Conservation (phyloP, 35 echinoderm and acorn worm species). For the Ophiothrix spiculata region DNA sequence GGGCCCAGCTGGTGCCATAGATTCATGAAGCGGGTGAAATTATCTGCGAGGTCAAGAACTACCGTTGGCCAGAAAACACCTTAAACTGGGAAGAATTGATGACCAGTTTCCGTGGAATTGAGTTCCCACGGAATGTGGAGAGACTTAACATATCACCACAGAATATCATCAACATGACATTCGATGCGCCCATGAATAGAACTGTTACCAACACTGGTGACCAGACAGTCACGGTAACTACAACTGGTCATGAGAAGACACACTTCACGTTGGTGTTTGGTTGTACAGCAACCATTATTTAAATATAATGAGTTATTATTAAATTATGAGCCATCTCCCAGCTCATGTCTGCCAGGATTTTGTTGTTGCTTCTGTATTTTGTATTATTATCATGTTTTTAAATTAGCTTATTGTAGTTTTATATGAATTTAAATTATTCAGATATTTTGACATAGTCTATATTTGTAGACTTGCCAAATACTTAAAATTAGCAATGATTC, state of each 20-base stretch:
- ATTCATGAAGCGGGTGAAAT: too few species aligned
- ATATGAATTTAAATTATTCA: too few species aligned
- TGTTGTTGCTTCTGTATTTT: too few species aligned
- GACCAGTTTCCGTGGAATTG: background rate
- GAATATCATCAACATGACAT: background rate
- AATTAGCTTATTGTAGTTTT: too few species aligned
- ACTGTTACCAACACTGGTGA: background rate
- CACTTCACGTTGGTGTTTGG: conserved; percentile 3
- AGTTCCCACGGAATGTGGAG: background rate
- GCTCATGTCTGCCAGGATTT: too few species aligned
- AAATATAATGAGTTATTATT: too few species aligned
- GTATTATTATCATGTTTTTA: too few species aligned
- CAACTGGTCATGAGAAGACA: conserved; percentile 18
- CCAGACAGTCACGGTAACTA: background rate
- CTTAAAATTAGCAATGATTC: too few species aligned
- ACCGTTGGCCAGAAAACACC: background rate
- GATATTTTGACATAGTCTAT: too few species aligned
- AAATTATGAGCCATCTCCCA: too few species aligned
- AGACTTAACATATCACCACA: background rate
- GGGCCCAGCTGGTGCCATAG: background rate
- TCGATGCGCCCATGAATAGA: background rate
- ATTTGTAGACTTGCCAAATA: too few species aligned
- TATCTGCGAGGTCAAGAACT: background rate
- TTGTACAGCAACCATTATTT: too few species aligned
- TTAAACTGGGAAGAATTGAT: background rate